Percentiles rank a stretch among this genome's conserved stretches.
Conservation (phyloP, 2,113 vertebrate species). For the Glaucomys volans region DNA sequence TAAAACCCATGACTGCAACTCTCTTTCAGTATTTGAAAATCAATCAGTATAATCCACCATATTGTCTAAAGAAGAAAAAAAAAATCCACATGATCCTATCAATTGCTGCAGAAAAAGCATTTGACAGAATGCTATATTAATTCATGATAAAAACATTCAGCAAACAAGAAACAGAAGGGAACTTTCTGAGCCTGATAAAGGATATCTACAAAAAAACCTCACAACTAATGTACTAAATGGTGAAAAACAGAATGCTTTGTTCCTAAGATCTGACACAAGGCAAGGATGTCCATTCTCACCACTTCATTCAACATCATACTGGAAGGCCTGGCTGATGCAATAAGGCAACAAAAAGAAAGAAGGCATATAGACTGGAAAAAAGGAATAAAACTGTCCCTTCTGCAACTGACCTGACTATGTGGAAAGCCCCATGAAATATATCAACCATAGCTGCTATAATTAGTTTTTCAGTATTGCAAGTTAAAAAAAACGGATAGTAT, state of each 20-base stretch:
- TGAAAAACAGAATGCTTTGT: background rate
- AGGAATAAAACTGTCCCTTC: background rate
- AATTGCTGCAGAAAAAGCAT: background rate
- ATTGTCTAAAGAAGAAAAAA: slow-evolving; percentile 35
- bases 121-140: background rate
- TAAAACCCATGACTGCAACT: background rate
- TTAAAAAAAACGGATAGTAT: background rate
- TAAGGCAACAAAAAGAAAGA: slow-evolving; percentile 32
- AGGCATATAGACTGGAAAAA: background rate
- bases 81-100: background rate
- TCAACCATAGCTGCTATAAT: background rate
- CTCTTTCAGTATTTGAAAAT: slow-evolving; percentile 35
- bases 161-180: background rate
- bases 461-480: background rate
- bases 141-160: slow-evolving; percentile 37
- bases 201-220: background rate
- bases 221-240: background rate
- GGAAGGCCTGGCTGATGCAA: background rate
- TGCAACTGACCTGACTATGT: background rate
- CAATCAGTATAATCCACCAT: background rate
- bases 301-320: background rate
- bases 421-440: background rate
- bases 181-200: background rate
- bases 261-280: background rate
- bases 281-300: background rate